Base-by-base conservation (phyloP, 2,888 invertebrate species). In the Sesamia inferens region DNA sequence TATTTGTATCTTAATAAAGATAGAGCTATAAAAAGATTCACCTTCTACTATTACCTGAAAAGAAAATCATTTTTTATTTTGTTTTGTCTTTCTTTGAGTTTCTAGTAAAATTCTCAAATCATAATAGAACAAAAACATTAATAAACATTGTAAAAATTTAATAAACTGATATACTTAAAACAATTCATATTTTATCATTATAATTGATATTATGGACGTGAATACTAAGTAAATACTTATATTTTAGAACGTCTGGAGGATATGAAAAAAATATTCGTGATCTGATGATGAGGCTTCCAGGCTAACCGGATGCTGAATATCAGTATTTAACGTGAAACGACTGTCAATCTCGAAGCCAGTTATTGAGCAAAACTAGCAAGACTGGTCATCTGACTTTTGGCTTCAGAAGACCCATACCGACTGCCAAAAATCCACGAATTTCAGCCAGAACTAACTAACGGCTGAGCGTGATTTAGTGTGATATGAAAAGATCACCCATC, bases 1-100 rank as follows among this genome's bases (percentile, higher is more conserved):
- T 59, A 54, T 74, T 78, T 68, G n/a, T 55, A 13, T 63, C 2
- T 58, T 51, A 48, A 54, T 58, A 31, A 31, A 63, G 19, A 74
- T n/a, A 48, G 7, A 10, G 16, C 19, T 5, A 31, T 44, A 42
- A 51, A 0, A 55, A 54, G 8, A 65, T 61, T 61, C 16, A 31
- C 22, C 7, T 47, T 22, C 44, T 58, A 10, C 19, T 68, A 39
- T 69, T 61, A 55, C n/a, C 11, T 48, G 54, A 61, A 48, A 48
- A 61, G 11, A 14, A 67, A 24, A 76, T 2, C 19, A 24, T 47
- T 48, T 2, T n/a, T 0, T 4, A 64, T 16, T 8, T 24, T 5
- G 64, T 57, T 48, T 62, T 10, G 5, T 47, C 7, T 51, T 5
- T 65, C 6, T 55, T 39, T 6, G 48, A n/a, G 10, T 24, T n/a